phyloP scores from a whole-genome alignment of 2,113 vertebrate genomes.

The Macquaria ambigua region DNA sequence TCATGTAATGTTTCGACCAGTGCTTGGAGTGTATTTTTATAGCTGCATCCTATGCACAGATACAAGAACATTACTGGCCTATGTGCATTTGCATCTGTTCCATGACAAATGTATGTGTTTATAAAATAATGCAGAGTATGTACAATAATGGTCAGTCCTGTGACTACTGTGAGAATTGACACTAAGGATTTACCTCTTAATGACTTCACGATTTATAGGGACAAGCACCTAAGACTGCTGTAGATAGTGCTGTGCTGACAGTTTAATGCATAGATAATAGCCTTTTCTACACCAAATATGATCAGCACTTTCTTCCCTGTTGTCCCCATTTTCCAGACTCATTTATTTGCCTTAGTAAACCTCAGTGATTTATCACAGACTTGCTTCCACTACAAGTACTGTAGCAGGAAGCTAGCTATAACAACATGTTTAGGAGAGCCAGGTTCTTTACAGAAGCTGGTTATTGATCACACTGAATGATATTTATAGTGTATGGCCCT shows the following conservation, averaged over 20 bases:
- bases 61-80: background rate
- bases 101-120: slow-evolving; percentile 24
- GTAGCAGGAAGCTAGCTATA: slow-evolving; percentile 28
- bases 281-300: slow-evolving; percentile 53
- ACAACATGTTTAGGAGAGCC: slow-evolving; percentile 28
- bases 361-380: slow-evolving; percentile 63
- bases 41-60: background rate
- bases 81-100: background rate
- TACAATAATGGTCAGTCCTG: slow-evolving; percentile 2
- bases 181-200: slow-evolving; percentile 46
- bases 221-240: slow-evolving; percentile 29
- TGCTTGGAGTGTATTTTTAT: background rate
- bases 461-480: slow-evolving; percentile 56
- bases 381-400: slow-evolving; percentile 2
- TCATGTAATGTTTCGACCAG: background rate
- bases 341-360: slow-evolving; percentile 64
- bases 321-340: slow-evolving; percentile 44
- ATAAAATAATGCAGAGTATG: background rate
- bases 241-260: slow-evolving; percentile 54
- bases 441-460: slow-evolving; percentile 36
- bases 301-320: slow-evolving; percentile 67
- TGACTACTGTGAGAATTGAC: background rate
- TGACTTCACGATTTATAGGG: slow-evolving; percentile 25
- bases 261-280: slow-evolving; percentile 71
- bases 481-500: slow-evolving; percentile 43